phyloP scores from a whole-genome alignment of 2,797 vertebrate species.

The Eleutherodactylus coqui region DNA sequence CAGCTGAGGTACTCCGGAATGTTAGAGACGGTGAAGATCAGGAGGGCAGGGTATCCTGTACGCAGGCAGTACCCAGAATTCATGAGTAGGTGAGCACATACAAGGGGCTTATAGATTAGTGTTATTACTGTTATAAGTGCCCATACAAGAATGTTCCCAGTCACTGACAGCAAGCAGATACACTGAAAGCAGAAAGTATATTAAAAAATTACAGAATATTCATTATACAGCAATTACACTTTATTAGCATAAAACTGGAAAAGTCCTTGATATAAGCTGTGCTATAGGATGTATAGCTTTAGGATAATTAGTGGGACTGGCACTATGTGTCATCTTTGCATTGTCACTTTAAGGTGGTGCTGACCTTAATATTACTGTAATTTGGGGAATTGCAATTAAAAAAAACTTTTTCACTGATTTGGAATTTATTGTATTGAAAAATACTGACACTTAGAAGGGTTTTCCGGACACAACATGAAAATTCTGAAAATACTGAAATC shows the following conservation, averaged over 20 bases:
- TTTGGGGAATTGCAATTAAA: too few species aligned
- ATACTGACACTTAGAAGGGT: too few species aligned
- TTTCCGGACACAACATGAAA: too few species aligned
- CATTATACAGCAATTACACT: too few species aligned
- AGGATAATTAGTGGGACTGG: background rate
- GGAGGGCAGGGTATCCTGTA: slow-evolving; percentile 88
- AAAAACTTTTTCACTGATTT: too few species aligned
- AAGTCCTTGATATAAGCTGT: too few species aligned
- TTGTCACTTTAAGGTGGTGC: too few species aligned
- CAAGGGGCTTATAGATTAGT: too few species aligned
- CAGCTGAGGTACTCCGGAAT: slow-evolving; percentile 91
- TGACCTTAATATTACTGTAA: too few species aligned
- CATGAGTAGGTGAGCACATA: slow-evolving; percentile 77
- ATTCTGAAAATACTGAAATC: too few species aligned
- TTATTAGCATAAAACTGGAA: too few species aligned
- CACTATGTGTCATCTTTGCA: background rate
- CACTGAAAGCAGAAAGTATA: background rate
- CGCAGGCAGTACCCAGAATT: slow-evolving; percentile 88
- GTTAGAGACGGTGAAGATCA: slow-evolving; percentile 92
- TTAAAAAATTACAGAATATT: background rate
- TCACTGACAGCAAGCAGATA: slow-evolving; percentile 6
- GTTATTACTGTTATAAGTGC: background rate
- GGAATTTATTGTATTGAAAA: background rate
- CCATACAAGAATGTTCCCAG: too few species aligned
- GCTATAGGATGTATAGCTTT: background rate